Evolutionary conservation across 2,797 vertebrate genomes (phyloP), one percentile per base, ranked within the genome.

Genomic region (Enteromius mattozi): DNA sequence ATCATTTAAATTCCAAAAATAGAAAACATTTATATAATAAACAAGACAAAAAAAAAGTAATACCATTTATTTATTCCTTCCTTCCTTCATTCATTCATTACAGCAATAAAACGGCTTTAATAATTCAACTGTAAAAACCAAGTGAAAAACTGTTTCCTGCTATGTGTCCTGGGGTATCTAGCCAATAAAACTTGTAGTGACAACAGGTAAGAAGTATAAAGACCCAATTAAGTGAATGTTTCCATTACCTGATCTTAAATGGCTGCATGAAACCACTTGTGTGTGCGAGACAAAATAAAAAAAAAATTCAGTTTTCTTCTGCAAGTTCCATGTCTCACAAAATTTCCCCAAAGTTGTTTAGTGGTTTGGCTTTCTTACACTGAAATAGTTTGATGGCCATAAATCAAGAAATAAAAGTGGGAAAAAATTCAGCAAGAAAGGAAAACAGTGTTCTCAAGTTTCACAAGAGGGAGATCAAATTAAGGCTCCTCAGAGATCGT

Each of bases 321-420:
- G 6, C 33, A 74, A 65, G 66, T 24, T 76, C n/a, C 42, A 49
- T 45, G 13, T 17, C 35, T 37, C 16, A 42, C 16, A 14, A 63
- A 35, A 54, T 69, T 19, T 56, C 9, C 77, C 75, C 70, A 45
- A 65, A 14, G 75, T 76, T 70, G 68, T 66, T 82, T 82, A 49
- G 80, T 56, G 47, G 37, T 78, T 54, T 79, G 80, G 63, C 78
- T 71, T 80, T 65, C 37, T 85, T 47, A 51, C 47, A 16, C 4
- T 33, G 47, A 27, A 88, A 59, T 80, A 51, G 24, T 40, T 8
- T 56, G 75, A 70, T 42, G 17, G 47, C 47, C 63, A 77, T 69
- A 33, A 77, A 77, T 77, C 33, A 84, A 69, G 17, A 30, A 70
- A 51, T 24, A 21, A 27, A 75, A 17, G 17, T n/a, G 24, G 72